phyloP scores from a whole-genome alignment of 2,888 invertebrate genomes.

The Leistus spinibarbis region DNA sequence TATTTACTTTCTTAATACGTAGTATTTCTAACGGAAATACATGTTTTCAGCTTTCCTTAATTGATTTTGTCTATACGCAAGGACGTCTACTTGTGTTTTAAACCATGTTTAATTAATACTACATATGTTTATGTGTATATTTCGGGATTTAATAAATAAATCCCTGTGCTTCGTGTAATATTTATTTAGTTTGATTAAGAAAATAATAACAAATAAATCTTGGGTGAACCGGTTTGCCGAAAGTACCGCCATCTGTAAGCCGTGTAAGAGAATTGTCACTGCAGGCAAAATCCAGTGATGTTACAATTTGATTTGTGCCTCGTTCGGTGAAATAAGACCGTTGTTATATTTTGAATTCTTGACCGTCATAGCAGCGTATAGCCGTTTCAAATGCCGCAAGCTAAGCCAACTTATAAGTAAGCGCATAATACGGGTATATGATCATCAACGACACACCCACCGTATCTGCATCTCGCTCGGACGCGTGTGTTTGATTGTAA shows the following conservation, averaged over 20 bases:
- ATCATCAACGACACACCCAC: slow-evolving; percentile 7
- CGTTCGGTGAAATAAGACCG: slow-evolving; percentile 6
- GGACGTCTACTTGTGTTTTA: too few species aligned
- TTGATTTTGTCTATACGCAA: too few species aligned
- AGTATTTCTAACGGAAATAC: too few species aligned
- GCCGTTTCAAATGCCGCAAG: slow-evolving; percentile 1
- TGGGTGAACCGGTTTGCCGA: too few species aligned
- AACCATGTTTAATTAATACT: too few species aligned
- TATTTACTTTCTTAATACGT: too few species aligned
- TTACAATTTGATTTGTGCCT: neutral
- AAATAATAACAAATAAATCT: too few species aligned
- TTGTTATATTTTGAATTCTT: slow-evolving; percentile 2
- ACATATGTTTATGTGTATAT: too few species aligned
- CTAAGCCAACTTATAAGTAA: neutral
- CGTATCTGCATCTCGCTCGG: neutral
- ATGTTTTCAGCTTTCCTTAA: too few species aligned
- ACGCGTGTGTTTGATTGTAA: neutral
- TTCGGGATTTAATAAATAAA: too few species aligned
- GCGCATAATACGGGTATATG: neutral
- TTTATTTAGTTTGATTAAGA: too few species aligned
- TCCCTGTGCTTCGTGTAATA: too few species aligned
- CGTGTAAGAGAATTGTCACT: neutral
- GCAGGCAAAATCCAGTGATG: neutral
- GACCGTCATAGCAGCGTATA: neutral
- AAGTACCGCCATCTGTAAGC: neutral